Percentiles rank a stretch among this genome's conserved stretches.
These are phyloP conservation scores for Pampus argenteus DNA, from an alignment of 2,797 vertebrate species.

Conservation along the genomic window DNA sequence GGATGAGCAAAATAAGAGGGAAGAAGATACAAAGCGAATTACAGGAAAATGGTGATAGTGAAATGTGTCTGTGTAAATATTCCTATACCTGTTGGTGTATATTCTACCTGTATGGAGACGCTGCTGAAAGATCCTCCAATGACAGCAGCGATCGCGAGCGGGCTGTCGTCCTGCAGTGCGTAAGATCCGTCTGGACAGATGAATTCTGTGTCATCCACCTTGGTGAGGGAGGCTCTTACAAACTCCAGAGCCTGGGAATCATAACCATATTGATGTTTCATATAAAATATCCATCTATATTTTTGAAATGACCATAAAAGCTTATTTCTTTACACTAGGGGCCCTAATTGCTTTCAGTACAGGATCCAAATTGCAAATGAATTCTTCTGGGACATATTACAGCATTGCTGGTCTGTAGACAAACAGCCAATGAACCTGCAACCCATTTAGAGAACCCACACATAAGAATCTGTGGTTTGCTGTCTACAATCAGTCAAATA, in stretches of 20 bases:
- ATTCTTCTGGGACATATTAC: conserved; percentile 36
- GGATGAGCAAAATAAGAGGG: not conserved
- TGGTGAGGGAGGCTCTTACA: conserved; percentile 96
- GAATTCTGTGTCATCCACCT: conserved; percentile 98
- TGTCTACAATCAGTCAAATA: conserved; percentile 31
- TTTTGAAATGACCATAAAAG: conserved; percentile 40
- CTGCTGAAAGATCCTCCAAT: conserved; percentile 98
- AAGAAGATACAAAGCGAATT: not conserved
- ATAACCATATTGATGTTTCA: conserved; percentile 22
- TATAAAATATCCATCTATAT: conserved; percentile 10
- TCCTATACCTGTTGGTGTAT: not conserved
- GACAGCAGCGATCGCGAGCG: conserved; percentile 93
- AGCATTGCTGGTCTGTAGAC: conserved; percentile 28
- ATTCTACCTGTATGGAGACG: conserved; percentile 97
- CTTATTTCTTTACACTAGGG: conserved; percentile 2
- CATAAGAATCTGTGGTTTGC: conserved; percentile 35
- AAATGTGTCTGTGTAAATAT: conserved; percentile 3
- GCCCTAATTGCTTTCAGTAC: conserved; percentile 33
- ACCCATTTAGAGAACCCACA: conserved; percentile 27
- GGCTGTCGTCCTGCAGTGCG: conserved; percentile 95
- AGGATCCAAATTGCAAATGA: conserved; percentile 35
- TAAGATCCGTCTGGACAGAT: conserved; percentile 98
- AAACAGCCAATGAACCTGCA: conserved; percentile 32
- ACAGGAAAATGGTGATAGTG: not conserved
- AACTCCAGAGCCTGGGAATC: conserved; percentile 91